A percentile compares a stretch with the other conserved stretches of the same genome.
phyloP scores from a whole-genome alignment of 1,140 invertebrate species.

The Leptinotarsa lineolata region DNA sequence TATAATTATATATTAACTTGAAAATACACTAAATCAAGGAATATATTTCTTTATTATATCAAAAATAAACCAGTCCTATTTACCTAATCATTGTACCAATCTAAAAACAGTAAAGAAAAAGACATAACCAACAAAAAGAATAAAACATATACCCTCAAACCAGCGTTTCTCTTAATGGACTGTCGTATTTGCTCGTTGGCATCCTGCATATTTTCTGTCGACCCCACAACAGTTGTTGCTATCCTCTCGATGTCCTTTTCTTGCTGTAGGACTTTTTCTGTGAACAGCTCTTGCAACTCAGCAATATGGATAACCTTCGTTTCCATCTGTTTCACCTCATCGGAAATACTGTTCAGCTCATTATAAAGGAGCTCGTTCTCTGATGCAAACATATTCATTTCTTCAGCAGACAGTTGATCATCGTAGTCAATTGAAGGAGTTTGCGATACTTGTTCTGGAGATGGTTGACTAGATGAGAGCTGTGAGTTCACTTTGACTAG shows the following conservation, averaged over 20 bases:
- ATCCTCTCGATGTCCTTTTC: slow-evolving; percentile 92
- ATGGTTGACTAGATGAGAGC: background rate
- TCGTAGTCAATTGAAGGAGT: slow-evolving; percentile 55
- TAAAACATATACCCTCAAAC: slow-evolving; percentile 89
- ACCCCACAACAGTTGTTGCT: slow-evolving; percentile 81
- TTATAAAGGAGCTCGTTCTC: slow-evolving; percentile 84
- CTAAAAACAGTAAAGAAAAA: slow-evolving; percentile 92
- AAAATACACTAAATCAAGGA: slow-evolving; percentile 8
- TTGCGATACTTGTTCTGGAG: slow-evolving; percentile 14
- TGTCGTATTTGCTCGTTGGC: slow-evolving; percentile 96
- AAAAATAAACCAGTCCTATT: background rate
- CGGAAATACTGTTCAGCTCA: slow-evolving; percentile 79
- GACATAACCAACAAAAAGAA: slow-evolving; percentile 96
- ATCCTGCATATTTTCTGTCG: slow-evolving; percentile 93
- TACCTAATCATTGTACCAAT: slow-evolving; percentile 95
- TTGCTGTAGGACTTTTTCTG: slow-evolving; percentile 95
- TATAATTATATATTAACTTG: too few relatives aligned
- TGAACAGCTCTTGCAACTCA: slow-evolving; percentile 94
- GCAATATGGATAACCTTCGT: slow-evolving; percentile 95
- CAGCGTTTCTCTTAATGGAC: slow-evolving; percentile 95
- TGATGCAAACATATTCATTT: slow-evolving; percentile 87
- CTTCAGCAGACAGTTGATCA: slow-evolving; percentile 78
- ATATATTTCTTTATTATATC: background rate
- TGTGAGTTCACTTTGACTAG: background rate
- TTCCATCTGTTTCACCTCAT: slow-evolving; percentile 85